A percentile compares a stretch with the other conserved stretches of the same genome.
Evolutionary conservation across 2,888 invertebrate species (phyloP).

Genomic region (Agelastica alni): DNA sequence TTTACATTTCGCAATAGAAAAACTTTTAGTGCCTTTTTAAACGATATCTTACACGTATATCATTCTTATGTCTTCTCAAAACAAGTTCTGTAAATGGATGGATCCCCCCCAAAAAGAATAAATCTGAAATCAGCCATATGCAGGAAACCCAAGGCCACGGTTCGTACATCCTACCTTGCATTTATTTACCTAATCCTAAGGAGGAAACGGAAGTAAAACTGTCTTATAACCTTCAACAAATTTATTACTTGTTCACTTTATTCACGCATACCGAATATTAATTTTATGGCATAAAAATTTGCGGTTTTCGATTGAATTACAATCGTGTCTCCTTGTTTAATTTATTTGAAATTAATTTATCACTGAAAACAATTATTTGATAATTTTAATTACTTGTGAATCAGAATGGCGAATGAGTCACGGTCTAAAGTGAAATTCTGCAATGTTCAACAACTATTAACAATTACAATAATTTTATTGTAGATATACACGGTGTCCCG

Average conservation of each 20-base stretch:
- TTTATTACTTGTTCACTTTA: neutral
- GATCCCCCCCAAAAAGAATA: no score
- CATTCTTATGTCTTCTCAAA: no score
- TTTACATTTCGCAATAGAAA: no score
- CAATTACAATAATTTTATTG: no score
- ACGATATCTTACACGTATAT: no score
- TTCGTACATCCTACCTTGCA: no score
- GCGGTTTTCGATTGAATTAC: neutral
- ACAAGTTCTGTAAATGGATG: no score
- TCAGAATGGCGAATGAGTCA: neutral
- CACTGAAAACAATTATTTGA: neutral
- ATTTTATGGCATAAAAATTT: neutral
- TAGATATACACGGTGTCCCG: no score
- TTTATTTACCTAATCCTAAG: neutral
- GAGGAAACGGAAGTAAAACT: constrained; percentile 1
- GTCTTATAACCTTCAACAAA: neutral
- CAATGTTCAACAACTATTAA: neutral
- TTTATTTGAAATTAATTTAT: neutral
- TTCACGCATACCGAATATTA: neutral
- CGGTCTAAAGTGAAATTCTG: neutral
- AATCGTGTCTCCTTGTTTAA: neutral
- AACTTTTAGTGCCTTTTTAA: no score
- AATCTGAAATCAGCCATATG: no score
- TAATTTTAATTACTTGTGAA: neutral
- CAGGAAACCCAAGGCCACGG: no score